Conservation (phyloP, 1,140 invertebrate species). For the Orussus abietinus region DNA sequence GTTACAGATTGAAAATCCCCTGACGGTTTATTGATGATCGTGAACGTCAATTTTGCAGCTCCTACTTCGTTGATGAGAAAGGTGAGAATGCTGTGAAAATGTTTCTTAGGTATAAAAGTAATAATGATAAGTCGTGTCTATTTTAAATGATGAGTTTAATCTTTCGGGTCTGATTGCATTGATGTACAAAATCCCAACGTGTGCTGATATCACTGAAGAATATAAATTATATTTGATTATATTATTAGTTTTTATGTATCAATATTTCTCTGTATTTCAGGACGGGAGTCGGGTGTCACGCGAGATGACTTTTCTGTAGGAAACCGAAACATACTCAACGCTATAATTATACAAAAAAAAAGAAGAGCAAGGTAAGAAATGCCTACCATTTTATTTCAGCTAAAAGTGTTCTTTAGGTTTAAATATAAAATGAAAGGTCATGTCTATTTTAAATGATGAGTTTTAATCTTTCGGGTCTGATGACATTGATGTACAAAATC, state of each 20-base stretch:
- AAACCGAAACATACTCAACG: too few relatives aligned
- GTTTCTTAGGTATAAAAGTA: constrained; percentile 2
- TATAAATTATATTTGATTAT: background rate
- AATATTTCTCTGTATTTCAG: too few relatives aligned
- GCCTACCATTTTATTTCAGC: too few relatives aligned
- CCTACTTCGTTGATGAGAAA: too few relatives aligned
- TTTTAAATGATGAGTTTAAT: constrained; percentile 27
- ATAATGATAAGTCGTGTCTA: constrained; percentile 9
- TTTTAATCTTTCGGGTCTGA: constrained; percentile 39
- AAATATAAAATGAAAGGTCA: constrained; percentile 7
- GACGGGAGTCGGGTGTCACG: too few relatives aligned
- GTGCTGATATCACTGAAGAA: too few relatives aligned
- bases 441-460: constrained; percentile 14
- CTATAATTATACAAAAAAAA: too few relatives aligned
- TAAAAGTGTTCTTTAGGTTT: constrained; percentile 1
- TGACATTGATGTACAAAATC: constrained; percentile 31
- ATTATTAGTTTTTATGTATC: constrained; percentile 8
- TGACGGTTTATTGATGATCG: too few relatives aligned
- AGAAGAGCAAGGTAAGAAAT: too few relatives aligned
- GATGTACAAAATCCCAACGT: constrained; percentile 29
- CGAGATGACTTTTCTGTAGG: too few relatives aligned
- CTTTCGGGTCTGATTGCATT: constrained; percentile 34
- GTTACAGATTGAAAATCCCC: too few relatives aligned
- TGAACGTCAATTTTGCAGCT: too few relatives aligned
- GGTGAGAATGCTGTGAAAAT: background rate